Evolutionary conservation across 2,888 invertebrate genomes (phyloP), one percentile per base, ranked within the genome.

Genomic region (Hofmannophila pseudospretella): DNA sequence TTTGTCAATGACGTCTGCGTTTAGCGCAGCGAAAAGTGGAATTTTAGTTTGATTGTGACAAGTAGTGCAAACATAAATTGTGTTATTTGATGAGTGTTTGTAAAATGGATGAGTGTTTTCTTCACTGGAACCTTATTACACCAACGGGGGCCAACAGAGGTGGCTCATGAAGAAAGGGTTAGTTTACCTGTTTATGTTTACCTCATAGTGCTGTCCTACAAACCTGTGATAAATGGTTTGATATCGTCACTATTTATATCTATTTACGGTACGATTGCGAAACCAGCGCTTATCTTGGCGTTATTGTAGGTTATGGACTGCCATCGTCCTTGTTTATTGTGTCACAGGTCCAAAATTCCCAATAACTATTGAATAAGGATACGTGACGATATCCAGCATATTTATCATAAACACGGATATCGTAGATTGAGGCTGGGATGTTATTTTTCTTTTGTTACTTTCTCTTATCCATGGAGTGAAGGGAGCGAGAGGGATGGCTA

Each of bases 1-100:
- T 86, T 85, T 86, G 86, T 81, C 84, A 85, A 81, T 86, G 86
- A 86, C 86, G 86, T 85, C 80, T 85, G 80, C 82, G 84, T 82
- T 84, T 84, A 85, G 86, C 81, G 81, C 78, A 80, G 81, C 80
- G 72, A 85, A 84, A 82, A 85, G 85, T 82, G 79, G 80, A 82
- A 72, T 81, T 84, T 77, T 80, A 77, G 73, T 79, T 82, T 77
- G 75, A 82, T 82, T 77, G 82, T 84, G 81, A 85, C 84, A 78
- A 82, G 68, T 80, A 80, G 81, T 86, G 84, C 67, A 76, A 82
- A 75, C 67, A 66, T 70, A 78, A 77, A 71, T 80, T 70, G 84
- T 82, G 80, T 66, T 74, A 70, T 60, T 72, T 69, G 73, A 74
- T 79, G 69, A 72, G 78, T 80, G 78, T 75, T 63, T 65, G 57